Evolutionary conservation across 2,113 vertebrate species (phyloP), one percentile per base, ranked within the genome.

Genomic region (Manacus vitellinus): DNA sequence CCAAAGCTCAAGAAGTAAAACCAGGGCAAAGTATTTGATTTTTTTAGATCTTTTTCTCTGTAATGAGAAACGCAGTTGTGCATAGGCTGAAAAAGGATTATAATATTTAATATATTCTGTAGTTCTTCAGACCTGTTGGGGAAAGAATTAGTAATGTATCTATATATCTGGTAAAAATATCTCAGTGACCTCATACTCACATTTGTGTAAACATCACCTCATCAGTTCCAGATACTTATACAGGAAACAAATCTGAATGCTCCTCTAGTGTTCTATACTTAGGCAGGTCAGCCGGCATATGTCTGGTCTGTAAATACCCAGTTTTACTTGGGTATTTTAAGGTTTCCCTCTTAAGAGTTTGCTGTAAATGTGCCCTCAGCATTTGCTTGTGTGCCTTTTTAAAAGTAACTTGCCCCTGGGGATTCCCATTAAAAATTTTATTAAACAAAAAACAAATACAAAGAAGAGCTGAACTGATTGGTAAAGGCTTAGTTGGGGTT

Each of bases 191-290:
- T 98, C 98, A 98, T 98, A 95, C 97, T 95, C 96, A 95, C 97
- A 98, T 98, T 98, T 98, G 98, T 98, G 96, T 98, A 98, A 98
- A 98, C 98, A 98, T 98, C 97, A 97, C 95, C 97, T 98, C 98
- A 98, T 97, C 97, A 95, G 97, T 97, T 97, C 96, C 97, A 97
- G 97, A 97, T 98, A 97, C 97, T 98, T 98, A 97, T 93, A 98
- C 97, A 98, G 98, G 98, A 98, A 98, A 98, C 97, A 97, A 98
- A 98, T 98, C 97, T 97, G 97, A 97, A 98, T 97, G 97, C 97
- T 96, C 94, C 96, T 97, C 95, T 96, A 96, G 97, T 92, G 97
- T 97, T 97, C 98, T 98, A 98, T 98, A 98, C 98, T 98, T 98
- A 98, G 98, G 94, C 92, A 91, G 95, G 97, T 97, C 97, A 98